phyloP scores from a whole-genome alignment of 2,113 vertebrate genomes.

The Calyptomena viridis region DNA sequence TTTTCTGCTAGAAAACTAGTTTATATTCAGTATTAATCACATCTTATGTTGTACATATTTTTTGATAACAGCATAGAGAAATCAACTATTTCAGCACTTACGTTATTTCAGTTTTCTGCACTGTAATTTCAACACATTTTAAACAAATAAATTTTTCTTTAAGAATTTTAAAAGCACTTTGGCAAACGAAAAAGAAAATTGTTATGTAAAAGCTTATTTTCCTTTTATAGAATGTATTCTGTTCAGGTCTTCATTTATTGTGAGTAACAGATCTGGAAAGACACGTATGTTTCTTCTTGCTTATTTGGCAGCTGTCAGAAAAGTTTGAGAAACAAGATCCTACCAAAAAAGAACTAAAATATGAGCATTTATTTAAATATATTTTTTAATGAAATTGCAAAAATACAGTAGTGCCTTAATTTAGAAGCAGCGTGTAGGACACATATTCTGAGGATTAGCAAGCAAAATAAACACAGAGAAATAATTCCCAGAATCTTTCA shows the following conservation, averaged over 20 bases:
- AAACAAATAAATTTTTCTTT: neutral
- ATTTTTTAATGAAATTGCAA: neutral
- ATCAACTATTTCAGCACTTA: neutral
- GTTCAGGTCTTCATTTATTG: neutral
- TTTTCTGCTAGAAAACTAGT: neutral
- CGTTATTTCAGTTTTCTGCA: neutral
- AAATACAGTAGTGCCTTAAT: neutral
- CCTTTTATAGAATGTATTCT: neutral
- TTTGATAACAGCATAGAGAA: neutral
- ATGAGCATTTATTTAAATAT: neutral
- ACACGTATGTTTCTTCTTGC: neutral
- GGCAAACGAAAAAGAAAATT: neutral
- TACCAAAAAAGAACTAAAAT: neutral
- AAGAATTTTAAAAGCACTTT: neutral
- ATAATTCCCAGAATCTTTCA: neutral
- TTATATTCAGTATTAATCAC: neutral
- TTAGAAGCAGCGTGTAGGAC: neutral
- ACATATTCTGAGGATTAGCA: neutral
- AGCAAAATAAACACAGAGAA: neutral
- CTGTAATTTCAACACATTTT: neutral
- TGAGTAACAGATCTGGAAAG: neutral
- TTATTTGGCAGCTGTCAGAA: neutral
- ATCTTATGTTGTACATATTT: neutral
- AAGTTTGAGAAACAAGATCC: neutral
- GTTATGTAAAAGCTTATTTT: neutral